These are phyloP conservation scores for Mechanitis messenoides DNA, from an alignment of 2,888 invertebrate species.

Conservation along the genomic window DNA sequence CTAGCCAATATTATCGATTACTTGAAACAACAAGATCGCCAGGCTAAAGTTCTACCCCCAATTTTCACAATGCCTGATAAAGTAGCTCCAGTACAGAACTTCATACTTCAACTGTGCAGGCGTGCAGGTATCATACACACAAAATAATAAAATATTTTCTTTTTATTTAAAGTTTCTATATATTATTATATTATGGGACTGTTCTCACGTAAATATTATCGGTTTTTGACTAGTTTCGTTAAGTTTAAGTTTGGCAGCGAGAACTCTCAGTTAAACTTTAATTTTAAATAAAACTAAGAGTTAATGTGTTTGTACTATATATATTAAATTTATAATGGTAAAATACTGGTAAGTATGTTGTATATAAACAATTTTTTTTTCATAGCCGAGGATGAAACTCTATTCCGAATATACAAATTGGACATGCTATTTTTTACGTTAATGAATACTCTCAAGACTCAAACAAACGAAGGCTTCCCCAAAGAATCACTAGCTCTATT, in stretches of 20 bases:
- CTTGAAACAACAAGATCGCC: constrained; percentile 40
- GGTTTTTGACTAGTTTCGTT: too few species aligned
- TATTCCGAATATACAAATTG: constrained; percentile 57
- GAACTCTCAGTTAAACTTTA: too few species aligned
- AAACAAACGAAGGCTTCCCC: constrained; percentile 50
- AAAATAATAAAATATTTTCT: not conserved
- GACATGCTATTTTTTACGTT: constrained; percentile 52
- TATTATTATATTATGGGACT: too few species aligned
- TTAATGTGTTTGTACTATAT: too few species aligned
- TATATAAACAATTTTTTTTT: constrained; percentile 3
- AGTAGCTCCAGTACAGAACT: constrained; percentile 43
- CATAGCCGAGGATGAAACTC: constrained; percentile 51
- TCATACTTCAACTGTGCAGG: constrained; percentile 52
- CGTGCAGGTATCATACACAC: constrained; percentile 40
- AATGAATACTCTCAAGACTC: constrained; percentile 43
- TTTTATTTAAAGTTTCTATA: too few species aligned
- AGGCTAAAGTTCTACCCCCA: constrained; percentile 42
- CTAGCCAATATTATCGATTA: constrained; percentile 56
- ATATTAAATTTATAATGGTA: too few species aligned
- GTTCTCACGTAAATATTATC: too few species aligned
- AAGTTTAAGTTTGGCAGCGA: too few species aligned
- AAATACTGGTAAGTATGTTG: not conserved
- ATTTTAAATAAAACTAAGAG: too few species aligned
- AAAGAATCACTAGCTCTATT: constrained; percentile 51
- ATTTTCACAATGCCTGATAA: constrained; percentile 60